Evolutionary conservation across 2,888 invertebrate genomes (phyloP), one percentile per base, ranked within the genome.

Genomic region (Baronia brevicornis): DNA sequence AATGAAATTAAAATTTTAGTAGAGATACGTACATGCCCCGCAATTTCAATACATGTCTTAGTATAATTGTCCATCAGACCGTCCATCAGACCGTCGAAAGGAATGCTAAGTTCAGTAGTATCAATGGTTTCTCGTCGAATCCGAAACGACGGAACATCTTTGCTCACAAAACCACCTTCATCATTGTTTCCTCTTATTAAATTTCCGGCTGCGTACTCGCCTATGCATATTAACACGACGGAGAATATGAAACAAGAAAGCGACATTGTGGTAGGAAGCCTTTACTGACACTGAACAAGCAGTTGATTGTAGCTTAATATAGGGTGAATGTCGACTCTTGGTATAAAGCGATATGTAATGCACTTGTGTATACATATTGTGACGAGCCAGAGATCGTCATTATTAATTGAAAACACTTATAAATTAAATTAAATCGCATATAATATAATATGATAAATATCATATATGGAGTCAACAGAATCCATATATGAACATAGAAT

Each of bases 161-260:
- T 46, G 9, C 38, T 52, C 42, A 30, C 33, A 30, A 33, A 46
- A 3, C 33, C 28, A 8, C 35, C 24, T 6, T 38, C 41, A 4
- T 43, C 35, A 36, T 30, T 50, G 19, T 43, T 40, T 3, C 43
- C 44, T 32, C 46, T 52, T 35, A 69, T 55, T 26, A 69, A 28
- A 35, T 46, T 66, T 15, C 65, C 52, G 25, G 49, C 46, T 27
- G 53, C 55, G 33, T 43, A 51, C 24, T 50, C 52, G 18, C 36
- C 34, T 12, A 51, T 40, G 29, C 60, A 34, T 5, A 43, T 20
- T 37, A 44, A 44, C 42, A 39, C 36, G 24, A 42, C 28, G 21
- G 46, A 41, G 33, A 54, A 41, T 37, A 47, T 32, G 24, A 43
- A 35, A 32, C 42, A 29, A 26, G 38, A 35, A 39, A 55, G 57